phyloP scores from a whole-genome alignment of 2,888 invertebrate species.

The Orthonevra nobilis region DNA sequence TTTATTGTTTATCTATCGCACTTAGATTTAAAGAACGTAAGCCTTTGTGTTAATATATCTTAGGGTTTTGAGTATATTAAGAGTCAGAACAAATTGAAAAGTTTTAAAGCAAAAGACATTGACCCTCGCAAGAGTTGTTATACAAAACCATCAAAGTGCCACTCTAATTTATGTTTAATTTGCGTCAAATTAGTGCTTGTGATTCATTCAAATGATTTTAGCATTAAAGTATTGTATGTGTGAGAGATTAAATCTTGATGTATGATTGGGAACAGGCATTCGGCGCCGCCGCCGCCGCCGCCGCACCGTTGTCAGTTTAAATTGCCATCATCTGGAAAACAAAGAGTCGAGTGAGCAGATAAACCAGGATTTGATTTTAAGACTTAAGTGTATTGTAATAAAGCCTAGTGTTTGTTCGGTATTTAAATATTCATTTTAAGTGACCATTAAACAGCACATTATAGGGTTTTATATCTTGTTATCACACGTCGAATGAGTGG shows the following conservation, averaged over 20 bases:
- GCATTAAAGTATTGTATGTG: background rate
- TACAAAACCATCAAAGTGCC: background rate
- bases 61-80: no score
- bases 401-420: no score
- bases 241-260: slow-evolving; percentile 1
- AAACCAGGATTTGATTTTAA: background rate
- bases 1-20: background rate
- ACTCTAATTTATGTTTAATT: slow-evolving; percentile 5
- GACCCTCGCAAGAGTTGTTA: background rate
- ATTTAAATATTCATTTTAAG: no score
- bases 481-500: no score
- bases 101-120: slow-evolving; percentile 8
- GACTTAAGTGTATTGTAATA: no score
- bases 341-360: background rate
- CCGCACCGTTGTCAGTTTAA: no score
- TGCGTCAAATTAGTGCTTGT: background rate
- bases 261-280: background rate
- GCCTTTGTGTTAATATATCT: no score
- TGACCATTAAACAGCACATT: no score
- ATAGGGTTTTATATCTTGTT: no score
- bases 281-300: slow-evolving; percentile 1
- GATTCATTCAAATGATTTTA: background rate
- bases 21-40: no score
- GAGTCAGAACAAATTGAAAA: no score
- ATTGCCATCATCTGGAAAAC: background rate